Conservation (phyloP, 92 coral and sea anemone species). For the Parazoanthus atlanticus region DNA sequence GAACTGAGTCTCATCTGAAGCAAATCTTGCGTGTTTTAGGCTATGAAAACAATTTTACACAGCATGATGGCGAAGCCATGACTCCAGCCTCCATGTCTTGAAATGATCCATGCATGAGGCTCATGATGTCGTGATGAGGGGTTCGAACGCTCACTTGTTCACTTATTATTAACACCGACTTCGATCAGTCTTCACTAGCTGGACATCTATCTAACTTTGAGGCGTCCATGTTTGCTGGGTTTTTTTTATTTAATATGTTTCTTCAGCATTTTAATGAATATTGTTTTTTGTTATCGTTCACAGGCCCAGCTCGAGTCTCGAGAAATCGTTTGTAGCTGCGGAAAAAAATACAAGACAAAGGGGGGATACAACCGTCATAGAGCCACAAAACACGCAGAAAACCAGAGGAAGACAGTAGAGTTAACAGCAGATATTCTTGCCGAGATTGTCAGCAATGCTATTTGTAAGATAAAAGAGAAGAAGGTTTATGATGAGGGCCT, state of each 20-base stretch:
- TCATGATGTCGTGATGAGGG: not conserved
- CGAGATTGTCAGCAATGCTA: slow-evolving; percentile 17
- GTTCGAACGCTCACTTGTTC: slow-evolving; percentile 9
- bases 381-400: slow-evolving; percentile 57
- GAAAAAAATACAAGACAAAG: slow-evolving; percentile 53
- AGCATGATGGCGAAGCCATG: not conserved
- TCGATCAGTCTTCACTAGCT: not conserved
- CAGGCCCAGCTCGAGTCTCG: slow-evolving; percentile 41
- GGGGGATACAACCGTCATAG: slow-evolving; percentile 58
- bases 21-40: slow-evolving; percentile 5
- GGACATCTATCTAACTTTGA: not conserved
- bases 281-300: slow-evolving; percentile 42
- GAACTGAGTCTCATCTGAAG: slow-evolving; percentile 6
- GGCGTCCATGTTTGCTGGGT: slow-evolving; percentile 24
- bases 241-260: slow-evolving; percentile 6
- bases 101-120: not conserved
- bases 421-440: slow-evolving; percentile 26
- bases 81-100: not conserved
- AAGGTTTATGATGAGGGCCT: slow-evolving; percentile 27
- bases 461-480: slow-evolving; percentile 29
- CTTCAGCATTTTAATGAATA: slow-evolving; percentile 21
- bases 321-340: slow-evolving; percentile 49
- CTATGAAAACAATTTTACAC: not conserved
- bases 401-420: slow-evolving; percentile 39
- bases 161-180: no score